Evolutionary conservation across 2,113 vertebrate species (phyloP), one percentile per base, ranked within the genome.

Genomic region (Puntigrus tetrazona): DNA sequence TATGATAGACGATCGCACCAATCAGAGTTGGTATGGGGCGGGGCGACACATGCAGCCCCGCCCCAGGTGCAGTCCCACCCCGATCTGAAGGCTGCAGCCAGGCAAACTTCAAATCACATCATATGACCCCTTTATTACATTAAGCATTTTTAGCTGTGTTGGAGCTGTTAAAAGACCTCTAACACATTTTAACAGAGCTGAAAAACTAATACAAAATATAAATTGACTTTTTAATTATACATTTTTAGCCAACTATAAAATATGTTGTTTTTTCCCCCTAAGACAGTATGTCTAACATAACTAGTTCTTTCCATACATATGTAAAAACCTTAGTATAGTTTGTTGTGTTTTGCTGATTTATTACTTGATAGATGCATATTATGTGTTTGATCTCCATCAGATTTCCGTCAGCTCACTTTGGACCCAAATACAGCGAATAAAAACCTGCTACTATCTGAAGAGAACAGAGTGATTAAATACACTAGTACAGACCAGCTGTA

Each of bases 401-500:
- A 77, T 57, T 77, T 31, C 18, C 0, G 0, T 57, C 47, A 2
- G 20, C 5, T 77, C 2, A 25, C 74, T 18, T 31, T 55, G 29
- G 74, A 77, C n/a, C 1, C 18, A 77, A 55, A 34, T 20, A 77
- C 74, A 13, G 29, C 0, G 2, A 5, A 36, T n/a, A 16, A 36
- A 52, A 3, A 7, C 5, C 29, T 77, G 18, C 1, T 0, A 14
- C 29, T 77, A 20, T 55, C 74, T 55, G 3, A 55, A 0, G 20
- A 20, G 31, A 57, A 57, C 31, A 57, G 14, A 65, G 31, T 38
- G 75, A 57, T 57, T 25, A 1, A 38, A 70, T 5, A n/a, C 20
- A 16, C 20, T 78, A 0, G 0, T 2, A 7, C 0, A n/a, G 4
- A 1, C 0, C 74, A 25, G 74, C 11, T 0, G 18, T 74, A 47